These are phyloP conservation scores for Dasyornis broadbenti DNA, from an alignment of 2,113 vertebrate species.

Conservation along the genomic window DNA sequence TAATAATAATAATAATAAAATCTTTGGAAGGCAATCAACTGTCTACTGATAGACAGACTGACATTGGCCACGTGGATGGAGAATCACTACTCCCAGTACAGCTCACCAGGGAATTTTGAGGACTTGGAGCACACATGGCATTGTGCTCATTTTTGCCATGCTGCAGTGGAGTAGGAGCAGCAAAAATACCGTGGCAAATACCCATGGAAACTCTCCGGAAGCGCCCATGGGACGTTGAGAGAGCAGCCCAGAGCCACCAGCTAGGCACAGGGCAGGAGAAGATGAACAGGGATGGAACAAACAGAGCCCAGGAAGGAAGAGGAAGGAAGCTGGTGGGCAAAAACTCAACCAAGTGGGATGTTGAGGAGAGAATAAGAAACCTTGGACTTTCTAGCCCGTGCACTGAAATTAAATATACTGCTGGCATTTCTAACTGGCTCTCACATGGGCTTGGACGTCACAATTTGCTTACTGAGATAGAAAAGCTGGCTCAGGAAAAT, in stretches of 20 bases:
- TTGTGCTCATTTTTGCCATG: not conserved
- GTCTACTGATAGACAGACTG: too few species aligned
- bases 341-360: not conserved
- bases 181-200: not conserved
- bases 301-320: not conserved
- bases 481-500: not conserved
- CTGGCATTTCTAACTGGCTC: not conserved
- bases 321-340: not conserved
- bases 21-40: not conserved
- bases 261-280: not conserved
- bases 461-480: not conserved
- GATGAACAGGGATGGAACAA: not conserved
- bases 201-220: not conserved
- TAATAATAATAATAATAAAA: too few species aligned
- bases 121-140: not conserved
- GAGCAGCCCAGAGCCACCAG: not conserved
- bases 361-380: not conserved
- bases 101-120: not conserved
- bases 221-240: not conserved
- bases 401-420: not conserved
- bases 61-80: not conserved
- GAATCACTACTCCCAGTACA: not conserved
- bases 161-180: not conserved
- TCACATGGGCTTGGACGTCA: not conserved
- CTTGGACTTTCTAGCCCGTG: not conserved